phyloP scores from a whole-genome alignment of 2,888 invertebrate genomes.

The Orthosia cruda region DNA sequence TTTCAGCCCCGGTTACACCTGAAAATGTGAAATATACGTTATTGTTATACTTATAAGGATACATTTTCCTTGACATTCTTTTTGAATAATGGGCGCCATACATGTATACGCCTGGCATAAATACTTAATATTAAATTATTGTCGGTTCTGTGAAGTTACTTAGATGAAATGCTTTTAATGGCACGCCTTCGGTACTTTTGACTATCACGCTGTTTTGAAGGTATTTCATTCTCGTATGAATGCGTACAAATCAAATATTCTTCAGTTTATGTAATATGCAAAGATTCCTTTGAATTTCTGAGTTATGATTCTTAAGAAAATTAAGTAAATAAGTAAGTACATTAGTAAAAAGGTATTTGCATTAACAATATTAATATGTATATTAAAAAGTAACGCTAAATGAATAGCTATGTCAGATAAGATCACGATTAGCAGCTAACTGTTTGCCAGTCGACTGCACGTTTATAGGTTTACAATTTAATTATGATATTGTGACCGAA shows the following conservation, averaged over 20 bases:
- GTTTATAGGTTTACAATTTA: not conserved
- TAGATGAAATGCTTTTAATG: conserved; percentile 36
- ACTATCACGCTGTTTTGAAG: conserved; percentile 19
- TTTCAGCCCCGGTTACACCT: conserved; percentile 82
- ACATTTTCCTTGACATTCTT: conserved; percentile 21
- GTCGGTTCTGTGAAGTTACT: conserved; percentile 36
- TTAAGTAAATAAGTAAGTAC: no score
- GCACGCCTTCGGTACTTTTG: not conserved
- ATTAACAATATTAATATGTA: not conserved
- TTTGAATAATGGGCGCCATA: conserved; percentile 8
- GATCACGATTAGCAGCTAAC: conserved; percentile 39
- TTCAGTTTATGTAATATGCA: not conserved
- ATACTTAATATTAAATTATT: conserved; percentile 40
- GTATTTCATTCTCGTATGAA: conserved; percentile 13
- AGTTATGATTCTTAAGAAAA: conserved; percentile 1
- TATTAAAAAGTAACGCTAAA: conserved; percentile 18
- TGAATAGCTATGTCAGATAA: conserved; percentile 45
- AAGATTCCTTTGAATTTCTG: not conserved
- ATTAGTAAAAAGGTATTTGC: not conserved
- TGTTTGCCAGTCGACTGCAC: not conserved
- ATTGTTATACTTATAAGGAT: conserved; percentile 3
- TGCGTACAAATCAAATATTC: conserved; percentile 18
- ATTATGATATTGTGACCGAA: not conserved
- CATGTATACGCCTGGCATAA: conserved; percentile 13
- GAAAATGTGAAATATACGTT: conserved; percentile 59